These are phyloP conservation scores for Beaufortia kweichowensis DNA, from an alignment of 2,113 vertebrate genomes.

Conservation along the genomic window DNA sequence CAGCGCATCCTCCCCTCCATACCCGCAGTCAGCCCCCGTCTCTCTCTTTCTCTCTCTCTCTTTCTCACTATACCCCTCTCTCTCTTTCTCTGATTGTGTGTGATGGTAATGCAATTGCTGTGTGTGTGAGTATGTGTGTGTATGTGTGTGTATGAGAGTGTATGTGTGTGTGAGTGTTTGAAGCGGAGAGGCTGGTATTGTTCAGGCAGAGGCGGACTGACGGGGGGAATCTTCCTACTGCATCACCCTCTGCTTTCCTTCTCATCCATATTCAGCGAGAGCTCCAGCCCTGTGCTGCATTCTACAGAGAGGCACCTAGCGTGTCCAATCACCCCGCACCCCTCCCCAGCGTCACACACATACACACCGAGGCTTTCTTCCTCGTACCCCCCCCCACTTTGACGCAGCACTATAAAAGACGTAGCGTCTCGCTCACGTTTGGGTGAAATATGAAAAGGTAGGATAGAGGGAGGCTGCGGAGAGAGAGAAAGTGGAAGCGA, in stretches of 20 bases:
- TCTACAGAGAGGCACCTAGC: conserved; percentile 62
- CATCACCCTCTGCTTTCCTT: conserved; percentile 64
- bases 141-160: background rate
- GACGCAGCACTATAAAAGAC: conserved; percentile 59
- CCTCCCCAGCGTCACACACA: conserved; percentile 55
- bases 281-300: conserved; percentile 59
- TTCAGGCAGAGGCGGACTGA: conserved; percentile 56
- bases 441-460: conserved; percentile 53
- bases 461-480: conserved; percentile 52
- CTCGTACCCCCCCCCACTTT: conserved; percentile 51
- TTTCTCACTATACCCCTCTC: conserved; percentile 25
- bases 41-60: conserved; percentile 48
- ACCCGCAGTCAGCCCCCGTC: conserved; percentile 45
- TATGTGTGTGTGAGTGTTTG: conserved; percentile 27
- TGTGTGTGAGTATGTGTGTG: conserved; percentile 5
- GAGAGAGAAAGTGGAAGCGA: conserved; percentile 36
- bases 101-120: conserved; percentile 50
- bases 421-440: conserved; percentile 52
- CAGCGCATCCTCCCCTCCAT: conserved; percentile 57
- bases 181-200: conserved; percentile 55
- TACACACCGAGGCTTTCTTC: conserved; percentile 55
- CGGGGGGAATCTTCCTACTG: conserved; percentile 61
- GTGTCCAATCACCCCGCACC: conserved; percentile 62
- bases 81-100: conserved; percentile 47
- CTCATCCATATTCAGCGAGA: conserved; percentile 64